A percentile compares a stretch with the other conserved stretches of the same genome.
Conservation (phyloP, 1,140 invertebrate genomes). For the Temnothorax longispinosus region DNA sequence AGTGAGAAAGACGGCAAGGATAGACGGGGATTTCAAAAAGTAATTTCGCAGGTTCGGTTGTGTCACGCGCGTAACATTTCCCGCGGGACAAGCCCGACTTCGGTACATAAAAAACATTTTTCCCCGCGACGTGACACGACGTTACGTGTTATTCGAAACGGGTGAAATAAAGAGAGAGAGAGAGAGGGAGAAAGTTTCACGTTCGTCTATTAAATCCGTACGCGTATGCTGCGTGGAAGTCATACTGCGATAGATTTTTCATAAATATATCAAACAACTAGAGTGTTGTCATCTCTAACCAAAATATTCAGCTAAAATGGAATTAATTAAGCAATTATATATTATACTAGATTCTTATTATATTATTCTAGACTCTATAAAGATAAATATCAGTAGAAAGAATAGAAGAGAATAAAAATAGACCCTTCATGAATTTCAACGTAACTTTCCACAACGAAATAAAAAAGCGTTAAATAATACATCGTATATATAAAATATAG, state of each 20-base stretch:
- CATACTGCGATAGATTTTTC: slow-evolving; percentile 6
- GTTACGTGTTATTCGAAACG: slow-evolving; percentile 48
- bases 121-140: slow-evolving; percentile 58
- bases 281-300: background rate
- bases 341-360: background rate
- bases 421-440: background rate
- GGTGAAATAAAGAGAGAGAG: background rate
- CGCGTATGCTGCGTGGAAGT: slow-evolving; percentile 11
- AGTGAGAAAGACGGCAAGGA: background rate
- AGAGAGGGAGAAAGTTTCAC: slow-evolving; percentile 18
- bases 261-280: background rate
- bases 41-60: slow-evolving; percentile 64
- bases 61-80: slow-evolving; percentile 58
- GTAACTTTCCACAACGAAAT: background rate
- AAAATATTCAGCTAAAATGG: background rate
- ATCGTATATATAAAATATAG: background rate
- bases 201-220: slow-evolving; percentile 36
- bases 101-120: slow-evolving; percentile 66
- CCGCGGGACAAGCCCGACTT: slow-evolving; percentile 54
- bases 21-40: slow-evolving; percentile 50
- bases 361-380: background rate
- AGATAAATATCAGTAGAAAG: background rate
- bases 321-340: background rate
- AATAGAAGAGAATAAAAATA: background rate
- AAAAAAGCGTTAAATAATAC: background rate